These are phyloP conservation scores for Synanthedon tipuliformis DNA, from an alignment of 2,888 invertebrate genomes.

Conservation along the genomic window DNA sequence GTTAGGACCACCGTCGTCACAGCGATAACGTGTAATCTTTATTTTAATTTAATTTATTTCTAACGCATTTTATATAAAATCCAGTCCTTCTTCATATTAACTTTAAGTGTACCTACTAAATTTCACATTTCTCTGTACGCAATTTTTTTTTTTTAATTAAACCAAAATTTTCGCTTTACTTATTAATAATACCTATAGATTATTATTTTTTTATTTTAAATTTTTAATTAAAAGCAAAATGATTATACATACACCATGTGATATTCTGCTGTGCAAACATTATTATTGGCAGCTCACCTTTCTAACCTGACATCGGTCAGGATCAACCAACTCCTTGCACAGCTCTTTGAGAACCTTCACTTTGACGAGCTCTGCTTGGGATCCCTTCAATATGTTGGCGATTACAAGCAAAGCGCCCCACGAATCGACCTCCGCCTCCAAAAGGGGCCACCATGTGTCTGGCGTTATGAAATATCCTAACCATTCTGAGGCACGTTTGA, in stretches of 20 bases:
- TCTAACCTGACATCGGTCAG: slow-evolving; percentile 71
- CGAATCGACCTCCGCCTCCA: slow-evolving; percentile 73
- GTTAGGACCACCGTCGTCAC: too few relatives aligned
- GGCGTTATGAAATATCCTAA: slow-evolving; percentile 82
- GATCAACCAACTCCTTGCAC: slow-evolving; percentile 67
- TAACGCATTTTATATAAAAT: too few relatives aligned
- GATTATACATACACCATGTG: background rate
- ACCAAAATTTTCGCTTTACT: background rate
- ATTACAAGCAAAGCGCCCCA: slow-evolving; percentile 70
- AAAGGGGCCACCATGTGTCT: slow-evolving; percentile 74
- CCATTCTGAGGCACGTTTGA: slow-evolving; percentile 75
- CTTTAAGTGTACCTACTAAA: background rate
- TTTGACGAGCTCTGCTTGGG: slow-evolving; percentile 41
- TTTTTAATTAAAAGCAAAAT: background rate
- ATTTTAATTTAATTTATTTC: too few relatives aligned
- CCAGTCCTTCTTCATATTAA: too few relatives aligned
- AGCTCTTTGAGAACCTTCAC: slow-evolving; percentile 66
- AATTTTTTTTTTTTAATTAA: too few relatives aligned
- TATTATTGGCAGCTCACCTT: slow-evolving; percentile 45
- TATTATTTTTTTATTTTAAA: background rate
- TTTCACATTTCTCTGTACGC: too few relatives aligned
- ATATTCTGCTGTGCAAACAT: background rate
- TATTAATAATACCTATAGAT: background rate
- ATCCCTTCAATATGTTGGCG: slow-evolving; percentile 72
- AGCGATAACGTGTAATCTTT: too few relatives aligned